Percentiles rank a stretch among this genome's conserved stretches.
Evolutionary conservation across 2,113 vertebrate species (phyloP).

Genomic region (Thymallus thymallus): DNA sequence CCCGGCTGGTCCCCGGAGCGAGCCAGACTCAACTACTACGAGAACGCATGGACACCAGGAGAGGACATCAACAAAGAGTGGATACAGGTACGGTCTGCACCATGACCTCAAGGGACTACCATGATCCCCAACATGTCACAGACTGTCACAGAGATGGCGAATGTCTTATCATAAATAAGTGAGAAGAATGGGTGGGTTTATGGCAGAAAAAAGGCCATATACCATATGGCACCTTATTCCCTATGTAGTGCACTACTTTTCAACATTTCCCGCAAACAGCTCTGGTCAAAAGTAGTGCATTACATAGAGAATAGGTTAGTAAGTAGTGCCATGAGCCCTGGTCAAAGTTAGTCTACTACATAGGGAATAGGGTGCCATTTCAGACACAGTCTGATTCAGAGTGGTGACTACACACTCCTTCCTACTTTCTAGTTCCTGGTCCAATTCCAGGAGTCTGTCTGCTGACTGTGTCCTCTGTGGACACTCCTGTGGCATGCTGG

Average conservation of each 20-base stretch:
- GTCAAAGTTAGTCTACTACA: too few species aligned
- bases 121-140: too few species aligned
- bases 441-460: constrained; percentile 16
- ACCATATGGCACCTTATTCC: too few species aligned
- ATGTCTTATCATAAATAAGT: constrained; percentile 17
- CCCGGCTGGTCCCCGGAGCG: constrained; percentile 92
- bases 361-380: too few species aligned
- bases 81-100: constrained; percentile 85
- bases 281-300: too few species aligned
- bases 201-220: neutral
- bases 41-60: constrained; percentile 95
- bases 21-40: constrained; percentile 91
- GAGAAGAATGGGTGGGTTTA: constrained; percentile 16
- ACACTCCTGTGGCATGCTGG: constrained; percentile 5
- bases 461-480: too few species aligned
- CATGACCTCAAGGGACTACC: too few species aligned
- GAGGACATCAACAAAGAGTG: constrained; percentile 90
- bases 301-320: too few species aligned
- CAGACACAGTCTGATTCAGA: neutral
- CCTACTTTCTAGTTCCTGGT: neutral
- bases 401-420: constrained; percentile 11
- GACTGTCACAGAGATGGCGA: too few species aligned
- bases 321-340: too few species aligned
- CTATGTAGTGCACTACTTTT: too few species aligned
- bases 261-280: too few species aligned